These are phyloP conservation scores for Gymnarchus niloticus DNA, from an alignment of 2,113 vertebrate genomes.

Conservation along the genomic window DNA sequence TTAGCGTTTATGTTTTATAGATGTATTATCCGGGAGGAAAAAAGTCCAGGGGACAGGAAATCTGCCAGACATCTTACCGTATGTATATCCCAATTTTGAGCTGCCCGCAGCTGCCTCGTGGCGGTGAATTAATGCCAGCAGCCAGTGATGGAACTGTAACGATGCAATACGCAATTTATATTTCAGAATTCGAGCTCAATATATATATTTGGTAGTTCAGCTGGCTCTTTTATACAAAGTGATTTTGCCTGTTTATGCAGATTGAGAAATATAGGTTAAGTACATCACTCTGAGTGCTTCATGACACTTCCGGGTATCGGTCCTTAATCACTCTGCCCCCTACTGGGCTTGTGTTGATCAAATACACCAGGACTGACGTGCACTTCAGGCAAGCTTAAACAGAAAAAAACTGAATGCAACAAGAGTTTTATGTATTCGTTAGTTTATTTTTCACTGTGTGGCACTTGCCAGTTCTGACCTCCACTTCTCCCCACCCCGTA, in stretches of 20 bases:
- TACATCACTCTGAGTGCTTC: not conserved
- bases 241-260: not conserved
- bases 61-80: not conserved
- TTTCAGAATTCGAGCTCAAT: not conserved
- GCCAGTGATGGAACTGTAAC: not conserved
- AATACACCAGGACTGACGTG: not conserved
- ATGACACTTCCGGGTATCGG: not conserved
- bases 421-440: too few relatives aligned
- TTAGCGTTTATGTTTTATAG: constrained; percentile 7
- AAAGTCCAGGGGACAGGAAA: not conserved
- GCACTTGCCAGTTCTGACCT: too few relatives aligned
- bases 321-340: not conserved
- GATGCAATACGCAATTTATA: not conserved
- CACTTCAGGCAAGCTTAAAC: too few relatives aligned
- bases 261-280: not conserved
- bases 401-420: too few relatives aligned
- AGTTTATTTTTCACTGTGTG: not conserved
- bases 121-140: not conserved
- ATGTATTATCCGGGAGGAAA: not conserved
- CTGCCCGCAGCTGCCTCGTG: not conserved
- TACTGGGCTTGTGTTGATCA: not conserved
- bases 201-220: not conserved
- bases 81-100: not conserved
- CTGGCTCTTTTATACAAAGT: not conserved
- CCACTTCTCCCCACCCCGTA: not conserved